These are phyloP conservation scores for Drosophila neonasuta DNA, from an alignment of 2,888 invertebrate species.

Conservation along the genomic window DNA sequence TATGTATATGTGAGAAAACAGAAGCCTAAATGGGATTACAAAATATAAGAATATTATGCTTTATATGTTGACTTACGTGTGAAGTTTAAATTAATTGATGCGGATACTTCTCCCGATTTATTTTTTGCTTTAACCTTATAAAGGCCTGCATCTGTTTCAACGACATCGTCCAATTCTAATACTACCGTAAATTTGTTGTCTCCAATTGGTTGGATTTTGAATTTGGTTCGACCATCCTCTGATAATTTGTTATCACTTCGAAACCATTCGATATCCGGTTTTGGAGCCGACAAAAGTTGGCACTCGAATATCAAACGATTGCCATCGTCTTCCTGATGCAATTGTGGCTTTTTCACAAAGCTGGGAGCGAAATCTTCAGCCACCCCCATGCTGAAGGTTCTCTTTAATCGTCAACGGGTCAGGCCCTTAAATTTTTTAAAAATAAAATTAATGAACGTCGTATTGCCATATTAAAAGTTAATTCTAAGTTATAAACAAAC, in stretches of 20 bases:
- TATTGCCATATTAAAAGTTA: too few relatives aligned
- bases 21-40: background rate
- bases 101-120: slow-evolving; percentile 98
- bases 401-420: slow-evolving; percentile 54
- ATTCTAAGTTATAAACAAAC: too few relatives aligned
- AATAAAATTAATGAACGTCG: background rate
- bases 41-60: background rate
- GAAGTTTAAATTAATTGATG: slow-evolving; percentile 98
- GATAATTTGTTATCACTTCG: slow-evolving; percentile 92
- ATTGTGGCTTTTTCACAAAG: slow-evolving; percentile 98
- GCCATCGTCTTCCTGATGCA: slow-evolving; percentile 97
- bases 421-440: slow-evolving; percentile 49
- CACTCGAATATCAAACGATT: slow-evolving; percentile 97
- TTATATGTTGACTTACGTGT: slow-evolving; percentile 90
- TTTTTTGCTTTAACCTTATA: slow-evolving; percentile 99
- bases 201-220: slow-evolving; percentile 93
- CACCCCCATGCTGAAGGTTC: slow-evolving; percentile 81
- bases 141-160: slow-evolving; percentile 96
- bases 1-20: too few relatives aligned
- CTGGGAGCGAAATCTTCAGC: slow-evolving; percentile 97
- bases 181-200: slow-evolving; percentile 94
- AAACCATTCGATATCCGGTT: slow-evolving; percentile 96
- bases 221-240: slow-evolving; percentile 93
- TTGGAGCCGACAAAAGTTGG: slow-evolving; percentile 92
- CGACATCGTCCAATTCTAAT: slow-evolving; percentile 96